Evolutionary conservation across 2,113 vertebrate species (phyloP).

Genomic region (Acrocephalus kingi): DNA sequence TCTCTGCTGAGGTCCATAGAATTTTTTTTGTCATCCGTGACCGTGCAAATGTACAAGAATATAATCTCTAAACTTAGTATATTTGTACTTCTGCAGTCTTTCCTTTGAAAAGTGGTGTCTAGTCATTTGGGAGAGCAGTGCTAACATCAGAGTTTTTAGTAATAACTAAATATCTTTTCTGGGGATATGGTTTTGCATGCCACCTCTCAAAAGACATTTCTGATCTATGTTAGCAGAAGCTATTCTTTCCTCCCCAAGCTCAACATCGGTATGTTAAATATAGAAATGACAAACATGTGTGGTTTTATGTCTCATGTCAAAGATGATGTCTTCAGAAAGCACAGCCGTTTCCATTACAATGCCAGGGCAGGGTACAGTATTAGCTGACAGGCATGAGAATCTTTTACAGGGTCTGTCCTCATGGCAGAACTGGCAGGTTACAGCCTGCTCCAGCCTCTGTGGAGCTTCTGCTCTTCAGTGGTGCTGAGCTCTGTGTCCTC

Average conservation of each 20-base stretch:
- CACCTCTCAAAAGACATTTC: not conserved
- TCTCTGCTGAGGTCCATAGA: not conserved
- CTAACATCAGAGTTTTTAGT: not conserved
- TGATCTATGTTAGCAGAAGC: conserved; percentile 18
- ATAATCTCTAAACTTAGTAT: not conserved
- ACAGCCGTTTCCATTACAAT: not conserved
- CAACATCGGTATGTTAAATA: not conserved
- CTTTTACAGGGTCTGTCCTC: not conserved
- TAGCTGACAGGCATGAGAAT: not conserved
- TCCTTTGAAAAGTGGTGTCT: not conserved
- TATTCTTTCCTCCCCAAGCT: not conserved
- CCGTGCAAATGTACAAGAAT: not conserved
- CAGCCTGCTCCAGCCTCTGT: not conserved
- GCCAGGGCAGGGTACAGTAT: not conserved
- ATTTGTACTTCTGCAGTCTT: not conserved
- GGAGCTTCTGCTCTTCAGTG: not conserved
- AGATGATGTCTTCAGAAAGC: not conserved
- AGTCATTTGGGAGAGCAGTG: not conserved
- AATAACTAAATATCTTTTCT: not conserved
- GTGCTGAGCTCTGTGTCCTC: not conserved
- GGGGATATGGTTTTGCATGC: not conserved
- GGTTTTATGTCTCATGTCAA: conserved; percentile 21
- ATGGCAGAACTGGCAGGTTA: not conserved
- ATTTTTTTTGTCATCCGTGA: not conserved
- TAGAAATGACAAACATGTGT: conserved; percentile 15